Base-by-base conservation (phyloP, 1,140 invertebrate genomes). In the Trichonephila inaurata region DNA sequence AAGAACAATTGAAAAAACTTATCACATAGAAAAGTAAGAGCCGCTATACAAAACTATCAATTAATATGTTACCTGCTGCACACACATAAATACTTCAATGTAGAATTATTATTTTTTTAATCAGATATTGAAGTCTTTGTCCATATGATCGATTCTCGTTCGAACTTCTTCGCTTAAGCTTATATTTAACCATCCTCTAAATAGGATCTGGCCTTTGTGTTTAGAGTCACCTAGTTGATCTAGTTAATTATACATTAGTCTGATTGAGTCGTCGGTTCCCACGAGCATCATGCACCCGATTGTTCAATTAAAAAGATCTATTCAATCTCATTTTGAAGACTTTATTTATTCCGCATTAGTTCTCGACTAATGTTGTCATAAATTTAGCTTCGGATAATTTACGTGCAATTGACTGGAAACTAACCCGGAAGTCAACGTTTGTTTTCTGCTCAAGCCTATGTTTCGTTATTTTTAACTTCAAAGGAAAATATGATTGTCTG, bases 301-400 rank as follows among this genome's bases (percentile, higher is more conserved):
- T 77, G 72, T 77, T 77, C 72, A 77, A 77, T 77, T 77, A 77
- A 77, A 77, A 77, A 77, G 72, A 77, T 77, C 72, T 77, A 77
- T 77, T 77, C 72, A 77, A 77, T 77, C 72, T 77, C 28, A 77
- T 77, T 77, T 77, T 77, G 72, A 18, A 18, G 28, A 40, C 72
- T 16, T 77, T 77, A 77, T 77, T 77, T 77, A 77, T 40, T 33
- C 28, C 33, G 28, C 28, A 77, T 77, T 77, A 77, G 28, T 33
- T 18, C 72, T 33, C 72, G 16, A 33, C 33, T 77, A 77, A 77
- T 77, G 72, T 40, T 51, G 28, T 6, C 28, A 12, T 77, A 77
- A 77, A 77, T 77, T 77, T 40, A 33, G 72, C 28, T 33, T 3
- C 72, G 18, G 24, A 33, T 77, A 33, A 77, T 77, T 77, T 77